Percentiles rank a stretch among this genome's conserved stretches.
Conservation (phyloP, 2,113 vertebrate species). For the Reinhardtius hippoglossoides region DNA sequence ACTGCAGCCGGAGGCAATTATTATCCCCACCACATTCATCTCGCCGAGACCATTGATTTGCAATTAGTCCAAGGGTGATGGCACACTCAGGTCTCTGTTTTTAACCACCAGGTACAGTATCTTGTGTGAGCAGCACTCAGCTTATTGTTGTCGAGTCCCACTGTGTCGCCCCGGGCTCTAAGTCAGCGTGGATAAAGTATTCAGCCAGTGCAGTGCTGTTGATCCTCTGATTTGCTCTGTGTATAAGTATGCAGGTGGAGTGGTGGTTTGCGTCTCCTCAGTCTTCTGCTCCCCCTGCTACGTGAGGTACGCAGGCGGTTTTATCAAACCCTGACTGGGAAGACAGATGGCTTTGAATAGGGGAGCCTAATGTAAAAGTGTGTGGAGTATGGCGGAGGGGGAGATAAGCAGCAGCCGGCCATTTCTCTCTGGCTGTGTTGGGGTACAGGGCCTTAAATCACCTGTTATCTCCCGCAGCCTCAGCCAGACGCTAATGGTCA, state of each 20-base stretch:
- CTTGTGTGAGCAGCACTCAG: constrained; percentile 35
- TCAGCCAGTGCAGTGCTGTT: constrained; percentile 51
- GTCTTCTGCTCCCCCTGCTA: constrained; percentile 51
- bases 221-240: constrained; percentile 46
- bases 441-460: constrained; percentile 83
- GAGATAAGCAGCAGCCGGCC: constrained; percentile 80
- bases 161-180: constrained; percentile 45
- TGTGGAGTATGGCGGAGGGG: constrained; percentile 73
- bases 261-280: constrained; percentile 40
- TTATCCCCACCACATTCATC: constrained; percentile 64
- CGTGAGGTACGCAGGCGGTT: constrained; percentile 65
- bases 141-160: constrained; percentile 60
- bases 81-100: constrained; percentile 24
- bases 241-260: constrained; percentile 70
- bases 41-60: constrained; percentile 70
- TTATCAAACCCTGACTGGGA: constrained; percentile 80
- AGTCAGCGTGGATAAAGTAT: constrained; percentile 65
- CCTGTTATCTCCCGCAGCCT: constrained; percentile 82
- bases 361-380: constrained; percentile 83
- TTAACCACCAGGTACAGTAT: constrained; percentile 31
- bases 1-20: constrained; percentile 50
- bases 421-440: constrained; percentile 75
- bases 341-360: constrained; percentile 83
- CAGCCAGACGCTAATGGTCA: constrained; percentile 84
- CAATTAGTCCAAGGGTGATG: constrained; percentile 72